A percentile compares a stretch with the other conserved stretches of the same genome.
phyloP scores from a whole-genome alignment of 1,140 invertebrate species.

The Riptortus pedestris region DNA sequence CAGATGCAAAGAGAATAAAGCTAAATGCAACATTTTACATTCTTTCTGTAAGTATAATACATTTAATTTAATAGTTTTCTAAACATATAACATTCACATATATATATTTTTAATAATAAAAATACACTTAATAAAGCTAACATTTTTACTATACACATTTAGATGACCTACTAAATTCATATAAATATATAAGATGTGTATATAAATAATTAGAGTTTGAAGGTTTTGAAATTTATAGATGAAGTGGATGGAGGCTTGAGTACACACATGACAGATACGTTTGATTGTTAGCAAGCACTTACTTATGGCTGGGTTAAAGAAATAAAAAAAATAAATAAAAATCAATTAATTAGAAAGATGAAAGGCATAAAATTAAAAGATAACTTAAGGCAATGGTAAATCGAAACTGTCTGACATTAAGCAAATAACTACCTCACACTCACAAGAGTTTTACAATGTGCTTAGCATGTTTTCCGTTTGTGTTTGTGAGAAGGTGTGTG shows the following conservation, averaged over 20 bases:
- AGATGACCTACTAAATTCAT: background rate
- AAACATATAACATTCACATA: background rate
- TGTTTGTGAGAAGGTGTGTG: background rate
- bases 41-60: background rate
- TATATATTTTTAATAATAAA: conserved; percentile 2
- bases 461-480: background rate
- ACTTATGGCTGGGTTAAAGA: background rate
- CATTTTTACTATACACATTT: conserved; percentile 6
- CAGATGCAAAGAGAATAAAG: conserved; percentile 12
- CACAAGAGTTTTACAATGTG: background rate
- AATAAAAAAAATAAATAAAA: conserved; percentile 5
- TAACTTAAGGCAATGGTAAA: no score
- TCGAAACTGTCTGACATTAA: conserved; percentile 1
- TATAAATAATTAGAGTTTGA: background rate
- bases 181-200: background rate
- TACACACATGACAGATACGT: conserved; percentile 17
- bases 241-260: background rate
- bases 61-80: conserved; percentile 5
- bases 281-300: conserved; percentile 15
- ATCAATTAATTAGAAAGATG: background rate
- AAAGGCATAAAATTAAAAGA: background rate
- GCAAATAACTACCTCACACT: conserved; percentile 1
- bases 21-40: conserved; percentile 13
- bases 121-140: conserved; percentile 11
- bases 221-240: background rate